Evolutionary conservation across 2,113 vertebrate genomes (phyloP), one percentile per base, ranked within the genome.

Genomic region (Canis aureus): DNA sequence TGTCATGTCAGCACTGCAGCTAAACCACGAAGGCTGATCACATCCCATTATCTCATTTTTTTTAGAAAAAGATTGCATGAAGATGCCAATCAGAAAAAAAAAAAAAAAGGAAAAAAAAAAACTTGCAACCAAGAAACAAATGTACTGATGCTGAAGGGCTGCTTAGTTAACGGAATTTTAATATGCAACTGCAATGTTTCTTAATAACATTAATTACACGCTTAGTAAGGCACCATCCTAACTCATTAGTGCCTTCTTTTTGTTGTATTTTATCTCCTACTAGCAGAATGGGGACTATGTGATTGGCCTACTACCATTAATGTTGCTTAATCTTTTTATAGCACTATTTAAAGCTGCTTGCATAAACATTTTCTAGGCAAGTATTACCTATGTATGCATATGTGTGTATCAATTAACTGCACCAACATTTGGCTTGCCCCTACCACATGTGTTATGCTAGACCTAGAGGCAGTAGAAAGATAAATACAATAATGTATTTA

Each of bases 171-270:
- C 92, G 0, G 94, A 97, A 97, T 98, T 97, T 98, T 95, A 97
- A 97, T 97, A 98, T 95, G 95, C 96, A 97, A 97, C 84, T 97
- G 90, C 94, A 97, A 96, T 97, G 95, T 98, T 98, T 98, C 98
- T 91, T 98, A 97, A 97, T 97, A 98, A 98, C 97, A 98, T 98
- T 98, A 98, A 98, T 98, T 98, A 97, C 96, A 98, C 94, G 97
- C 94, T 97, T 98, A 96, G 96, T 94, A 98, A 97, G 96, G 81
- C 94, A 97, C 96, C 92, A 76, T 95, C 95, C 97, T 97, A 98
- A 96, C 88, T 98, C 98, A 97, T 98, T 98, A 97, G 81, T 91
- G 84, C 78, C 78, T 96, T 93, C 96, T 97, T 98, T 98, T 96
- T 98, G 95, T 98, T 97, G 67, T 92, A 93, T 98, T 97, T 98